These are phyloP conservation scores for Protosalanx chinensis DNA, from an alignment of 2,797 vertebrate genomes.

Conservation along the genomic window DNA sequence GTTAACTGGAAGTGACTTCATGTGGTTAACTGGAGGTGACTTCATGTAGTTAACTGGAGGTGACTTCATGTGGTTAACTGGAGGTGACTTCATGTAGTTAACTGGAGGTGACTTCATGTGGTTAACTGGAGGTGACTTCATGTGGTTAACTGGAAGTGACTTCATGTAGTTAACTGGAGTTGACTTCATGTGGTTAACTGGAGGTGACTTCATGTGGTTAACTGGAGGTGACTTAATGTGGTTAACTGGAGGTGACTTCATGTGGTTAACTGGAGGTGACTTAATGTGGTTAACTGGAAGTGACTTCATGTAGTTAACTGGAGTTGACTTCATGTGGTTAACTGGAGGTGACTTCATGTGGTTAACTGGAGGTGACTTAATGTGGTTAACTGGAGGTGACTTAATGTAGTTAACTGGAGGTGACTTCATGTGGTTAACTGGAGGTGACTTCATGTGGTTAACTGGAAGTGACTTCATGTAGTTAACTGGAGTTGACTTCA, in stretches of 20 bases:
- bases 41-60: slow-evolving; percentile 43
- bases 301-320: slow-evolving; percentile 47
- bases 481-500: slow-evolving; percentile 25
- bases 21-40: slow-evolving; percentile 43
- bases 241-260: slow-evolving; percentile 26
- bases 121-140: slow-evolving; percentile 35
- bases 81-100: slow-evolving; percentile 47
- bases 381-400: slow-evolving; percentile 43
- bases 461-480: slow-evolving; percentile 48
- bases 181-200: slow-evolving; percentile 47
- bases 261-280: slow-evolving; percentile 43
- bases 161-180: slow-evolving; percentile 43
- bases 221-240: slow-evolving; percentile 48
- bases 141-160: slow-evolving; percentile 43
- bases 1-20: slow-evolving; percentile 26
- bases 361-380: slow-evolving; percentile 34
- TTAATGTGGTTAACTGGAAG: slow-evolving; percentile 43
- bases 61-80: slow-evolving; percentile 47
- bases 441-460: slow-evolving; percentile 47
- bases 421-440: slow-evolving; percentile 47
- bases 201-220: slow-evolving; percentile 47
- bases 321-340: slow-evolving; percentile 47
- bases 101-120: slow-evolving; percentile 41
- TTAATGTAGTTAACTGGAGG: slow-evolving; percentile 42
- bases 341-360: slow-evolving; percentile 41